Evolutionary conservation across 1,140 invertebrate genomes (phyloP).

Genomic region (Melanaphis sacchari): DNA sequence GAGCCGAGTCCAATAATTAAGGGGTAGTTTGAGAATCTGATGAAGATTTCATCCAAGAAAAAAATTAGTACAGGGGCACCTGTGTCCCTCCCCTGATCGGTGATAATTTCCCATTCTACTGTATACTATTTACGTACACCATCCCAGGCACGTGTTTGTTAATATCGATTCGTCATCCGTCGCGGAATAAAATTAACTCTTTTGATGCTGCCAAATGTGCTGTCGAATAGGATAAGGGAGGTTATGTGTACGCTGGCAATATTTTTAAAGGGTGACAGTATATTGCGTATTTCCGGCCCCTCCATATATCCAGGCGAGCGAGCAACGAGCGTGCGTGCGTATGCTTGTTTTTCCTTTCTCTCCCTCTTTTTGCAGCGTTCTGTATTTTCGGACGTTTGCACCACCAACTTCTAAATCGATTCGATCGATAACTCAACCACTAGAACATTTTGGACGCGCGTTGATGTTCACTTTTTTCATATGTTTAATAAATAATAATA

Average conservation of each 20-base stretch:
- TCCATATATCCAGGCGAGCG: background rate
- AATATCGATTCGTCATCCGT: slow-evolving; percentile 11
- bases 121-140: background rate
- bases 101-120: background rate
- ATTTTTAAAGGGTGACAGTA: slow-evolving; percentile 48
- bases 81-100: background rate
- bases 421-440: background rate
- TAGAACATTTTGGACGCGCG: background rate
- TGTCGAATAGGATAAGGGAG: background rate
- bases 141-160: slow-evolving; percentile 1
- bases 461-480: background rate
- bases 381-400: background rate
- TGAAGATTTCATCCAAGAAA: background rate
- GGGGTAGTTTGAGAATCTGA: background rate
- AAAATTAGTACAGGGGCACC: background rate
- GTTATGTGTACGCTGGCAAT: background rate
- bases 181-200: slow-evolving; percentile 13
- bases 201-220: slow-evolving; percentile 32
- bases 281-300: slow-evolving; percentile 48
- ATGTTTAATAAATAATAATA: no score
- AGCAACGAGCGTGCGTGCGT: background rate
- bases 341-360: background rate
- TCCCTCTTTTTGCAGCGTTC: background rate
- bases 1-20: background rate
- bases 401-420: background rate